Conservation (phyloP, 2,888 invertebrate genomes). For the Homarus gammarus region DNA sequence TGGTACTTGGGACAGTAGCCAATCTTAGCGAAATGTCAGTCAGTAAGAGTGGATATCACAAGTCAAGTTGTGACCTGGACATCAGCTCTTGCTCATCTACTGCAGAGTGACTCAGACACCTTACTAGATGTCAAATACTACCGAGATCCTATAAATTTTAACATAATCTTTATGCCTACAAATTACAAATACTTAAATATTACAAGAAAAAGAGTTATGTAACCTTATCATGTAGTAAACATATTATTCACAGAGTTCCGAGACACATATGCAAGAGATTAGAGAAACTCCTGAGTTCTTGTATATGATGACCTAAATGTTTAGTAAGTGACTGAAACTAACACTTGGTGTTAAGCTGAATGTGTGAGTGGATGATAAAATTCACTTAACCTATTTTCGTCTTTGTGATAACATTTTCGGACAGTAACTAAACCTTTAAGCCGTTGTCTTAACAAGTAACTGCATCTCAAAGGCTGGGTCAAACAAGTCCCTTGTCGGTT, state of each 20-base stretch:
- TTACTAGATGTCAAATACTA: conserved; percentile 40
- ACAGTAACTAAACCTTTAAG: conserved; percentile 45
- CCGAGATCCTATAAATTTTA: conserved; percentile 58
- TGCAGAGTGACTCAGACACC: conserved; percentile 46
- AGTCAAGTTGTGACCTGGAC: not conserved
- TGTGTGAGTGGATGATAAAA: not conserved
- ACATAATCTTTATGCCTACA: conserved; percentile 43
- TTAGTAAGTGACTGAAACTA: conserved; percentile 35
- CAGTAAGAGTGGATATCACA: conserved; percentile 30
- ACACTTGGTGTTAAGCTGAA: not conserved
- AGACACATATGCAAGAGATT: conserved; percentile 55
- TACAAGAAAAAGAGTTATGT: conserved; percentile 58
- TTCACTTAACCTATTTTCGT: not conserved
- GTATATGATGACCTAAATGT: conserved; percentile 45
- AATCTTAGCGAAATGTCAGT: conserved; percentile 11
- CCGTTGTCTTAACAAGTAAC: conserved; percentile 57
- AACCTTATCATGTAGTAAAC: conserved; percentile 45
- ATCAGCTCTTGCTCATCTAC: not conserved
- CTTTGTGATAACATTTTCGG: conserved; percentile 5
- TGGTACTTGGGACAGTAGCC: conserved; percentile 17
- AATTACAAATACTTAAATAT: conserved; percentile 47
- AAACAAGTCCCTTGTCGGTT: conserved; percentile 31
- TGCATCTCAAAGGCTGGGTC: conserved; percentile 30
- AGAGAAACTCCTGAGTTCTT: conserved; percentile 63
- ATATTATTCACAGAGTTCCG: conserved; percentile 53